Evolutionary conservation across 2,797 vertebrate species (phyloP), one percentile per base, ranked within the genome.

Genomic region (Typhlichthys subterraneus): DNA sequence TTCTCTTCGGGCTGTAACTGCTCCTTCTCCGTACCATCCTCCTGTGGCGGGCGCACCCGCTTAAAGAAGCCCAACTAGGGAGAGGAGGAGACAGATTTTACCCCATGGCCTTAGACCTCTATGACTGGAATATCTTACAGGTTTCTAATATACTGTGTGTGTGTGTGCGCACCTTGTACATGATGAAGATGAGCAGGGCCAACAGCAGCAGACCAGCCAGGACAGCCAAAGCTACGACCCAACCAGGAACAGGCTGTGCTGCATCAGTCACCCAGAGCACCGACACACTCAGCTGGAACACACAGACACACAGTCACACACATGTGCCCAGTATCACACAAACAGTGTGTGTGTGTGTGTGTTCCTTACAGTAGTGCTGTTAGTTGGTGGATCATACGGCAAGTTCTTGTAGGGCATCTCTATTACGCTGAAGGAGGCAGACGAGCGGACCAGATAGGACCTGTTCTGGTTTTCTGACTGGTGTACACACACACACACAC

Each of bases 1-100:
- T 98, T 98, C 87, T 99, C 97, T 42, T 96, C 96, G 0, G 97
- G 97, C 60, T 99, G 97, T 57, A 99, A 93, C 69, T 99, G 97
- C 69, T 99, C 96, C 82, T 97, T 95, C 86, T 99, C 97, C 1
- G 94, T 87, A 67, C 80, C 90, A 61, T 99, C 97, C 62, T 96
- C 95, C 82, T 97, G 95, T 7, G 97, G 97, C 46, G 97, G 97
- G 59, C 97, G 95, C 31, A 99, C 97, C 7, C 97, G 91, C 76
- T 99, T 98, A 78, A 99, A 99, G 91, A 99, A 99, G 5, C 97
- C 97, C 92, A 99, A 51, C 97, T 99, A 46, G n/a, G 54, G 12
- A 46, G 63, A 45, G 17, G 48, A 14, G 4, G 23, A 17, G 38
- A 38, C 33, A 38, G 6, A 38, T 38, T 38, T 38, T 38, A 38